phyloP scores from a whole-genome alignment of 2,888 invertebrate species.

The Caenorhabditis plicata region DNA sequence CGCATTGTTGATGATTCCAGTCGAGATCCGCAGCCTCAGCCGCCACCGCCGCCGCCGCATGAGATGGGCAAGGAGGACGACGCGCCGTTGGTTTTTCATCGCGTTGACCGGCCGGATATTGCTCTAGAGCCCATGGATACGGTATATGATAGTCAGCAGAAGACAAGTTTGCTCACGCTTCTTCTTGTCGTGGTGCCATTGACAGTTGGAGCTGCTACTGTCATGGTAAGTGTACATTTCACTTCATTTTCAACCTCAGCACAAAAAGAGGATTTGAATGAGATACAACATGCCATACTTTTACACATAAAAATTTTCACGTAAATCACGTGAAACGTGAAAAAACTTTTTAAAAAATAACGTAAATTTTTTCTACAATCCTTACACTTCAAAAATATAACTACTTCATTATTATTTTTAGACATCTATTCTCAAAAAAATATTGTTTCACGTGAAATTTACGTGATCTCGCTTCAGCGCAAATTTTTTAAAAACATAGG shows the following conservation, averaged over 20 bases:
- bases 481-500: no score
- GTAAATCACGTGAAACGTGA: no score
- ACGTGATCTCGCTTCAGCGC: no score
- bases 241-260: no score
- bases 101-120: slow-evolving; percentile 45
- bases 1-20: slow-evolving; percentile 30
- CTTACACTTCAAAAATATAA: no score
- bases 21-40: slow-evolving; percentile 22
- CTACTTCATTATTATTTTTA: no score
- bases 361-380: no score
- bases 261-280: no score
- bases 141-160: slow-evolving; percentile 31
- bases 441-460: no score
- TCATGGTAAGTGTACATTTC: slow-evolving; percentile 54
- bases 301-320: not conserved
- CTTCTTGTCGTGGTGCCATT: slow-evolving; percentile 64
- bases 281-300: no score
- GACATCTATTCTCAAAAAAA: no score
- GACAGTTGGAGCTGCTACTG: slow-evolving; percentile 61
- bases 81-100: slow-evolving; percentile 44
- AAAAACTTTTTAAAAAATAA: no score
- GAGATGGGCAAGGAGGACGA: slow-evolving; percentile 28
- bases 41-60: slow-evolving; percentile 2
- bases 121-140: not conserved
- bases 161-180: slow-evolving; percentile 57